phyloP scores from a whole-genome alignment of 2,797 vertebrate species.

The Chaunax sp. region DNA sequence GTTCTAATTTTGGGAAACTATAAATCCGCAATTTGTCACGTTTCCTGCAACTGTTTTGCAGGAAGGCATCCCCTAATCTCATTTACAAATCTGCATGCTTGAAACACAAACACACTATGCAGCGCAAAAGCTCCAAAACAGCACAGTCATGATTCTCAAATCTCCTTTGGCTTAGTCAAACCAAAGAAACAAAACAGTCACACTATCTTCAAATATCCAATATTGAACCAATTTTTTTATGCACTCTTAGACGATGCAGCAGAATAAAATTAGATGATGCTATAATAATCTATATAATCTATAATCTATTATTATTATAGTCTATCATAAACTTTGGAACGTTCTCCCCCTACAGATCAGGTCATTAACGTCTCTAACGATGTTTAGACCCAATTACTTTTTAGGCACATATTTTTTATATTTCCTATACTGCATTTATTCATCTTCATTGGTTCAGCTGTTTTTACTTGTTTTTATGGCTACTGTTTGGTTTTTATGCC shows the following conservation, averaged over 20 bases:
- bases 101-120: constrained; percentile 17
- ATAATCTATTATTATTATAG: no score
- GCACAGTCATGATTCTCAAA: constrained; percentile 10
- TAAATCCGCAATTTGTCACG: constrained; percentile 23
- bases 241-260: not conserved
- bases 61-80: constrained; percentile 23
- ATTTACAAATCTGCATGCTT: constrained; percentile 33
- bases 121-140: constrained; percentile 5
- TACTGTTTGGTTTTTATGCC: no score
- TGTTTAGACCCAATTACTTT: no score
- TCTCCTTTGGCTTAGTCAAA: constrained; percentile 5
- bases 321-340: no score
- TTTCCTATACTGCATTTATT: no score
- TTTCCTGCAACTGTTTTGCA: constrained; percentile 24
- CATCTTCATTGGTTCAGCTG: no score
- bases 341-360: no score
- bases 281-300: constrained; percentile 28
- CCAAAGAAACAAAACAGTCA: not conserved
- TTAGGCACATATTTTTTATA: no score
- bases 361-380: no score
- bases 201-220: constrained; percentile 3
- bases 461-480: no score
- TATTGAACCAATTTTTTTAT: not conserved
- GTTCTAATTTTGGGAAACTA: constrained; percentile 14
- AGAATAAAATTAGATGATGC: constrained; percentile 2